A percentile compares a stretch with the other conserved stretches of the same genome.
Evolutionary conservation across 1,140 invertebrate species (phyloP).

Genomic region (Papilio polyxenes): DNA sequence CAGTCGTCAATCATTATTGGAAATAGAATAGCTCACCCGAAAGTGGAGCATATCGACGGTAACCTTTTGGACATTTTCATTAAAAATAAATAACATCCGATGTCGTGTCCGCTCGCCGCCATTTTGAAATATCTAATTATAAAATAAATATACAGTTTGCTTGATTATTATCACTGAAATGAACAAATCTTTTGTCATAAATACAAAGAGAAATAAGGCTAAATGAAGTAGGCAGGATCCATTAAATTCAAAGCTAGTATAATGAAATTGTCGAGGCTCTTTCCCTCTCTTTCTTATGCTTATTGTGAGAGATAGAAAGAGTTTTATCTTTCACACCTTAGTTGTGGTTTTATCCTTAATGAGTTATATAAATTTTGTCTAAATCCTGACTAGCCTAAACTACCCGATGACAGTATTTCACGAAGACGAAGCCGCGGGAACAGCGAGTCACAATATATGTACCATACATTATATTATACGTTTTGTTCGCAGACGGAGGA

Average conservation of each 20-base stretch:
- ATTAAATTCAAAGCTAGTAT: background rate
- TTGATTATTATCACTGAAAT: background rate
- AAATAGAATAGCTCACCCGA: background rate
- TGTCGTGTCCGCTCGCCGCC: constrained; percentile 1
- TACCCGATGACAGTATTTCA: too few species aligned
- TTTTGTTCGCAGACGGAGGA: constrained; percentile 67
- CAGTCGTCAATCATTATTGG: background rate
- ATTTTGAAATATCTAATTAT: constrained; percentile 3
- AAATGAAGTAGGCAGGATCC: background rate
- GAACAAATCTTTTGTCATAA: background rate
- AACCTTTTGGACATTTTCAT: constrained; percentile 4
- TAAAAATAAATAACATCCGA: constrained; percentile 17
- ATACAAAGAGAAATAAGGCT: background rate
- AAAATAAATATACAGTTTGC: background rate
- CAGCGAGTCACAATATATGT: background rate
- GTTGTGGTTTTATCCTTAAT: background rate
- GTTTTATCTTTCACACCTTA: background rate
- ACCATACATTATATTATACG: background rate
- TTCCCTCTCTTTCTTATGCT: background rate
- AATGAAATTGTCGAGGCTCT: background rate
- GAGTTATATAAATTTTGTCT: background rate
- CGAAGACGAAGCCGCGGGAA: too few species aligned
- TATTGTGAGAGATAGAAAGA: background rate
- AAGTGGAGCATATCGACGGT: background rate
- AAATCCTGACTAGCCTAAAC: background rate